Base-by-base conservation (phyloP, 2,113 vertebrate genomes). In the Bubo blakistoni region DNA sequence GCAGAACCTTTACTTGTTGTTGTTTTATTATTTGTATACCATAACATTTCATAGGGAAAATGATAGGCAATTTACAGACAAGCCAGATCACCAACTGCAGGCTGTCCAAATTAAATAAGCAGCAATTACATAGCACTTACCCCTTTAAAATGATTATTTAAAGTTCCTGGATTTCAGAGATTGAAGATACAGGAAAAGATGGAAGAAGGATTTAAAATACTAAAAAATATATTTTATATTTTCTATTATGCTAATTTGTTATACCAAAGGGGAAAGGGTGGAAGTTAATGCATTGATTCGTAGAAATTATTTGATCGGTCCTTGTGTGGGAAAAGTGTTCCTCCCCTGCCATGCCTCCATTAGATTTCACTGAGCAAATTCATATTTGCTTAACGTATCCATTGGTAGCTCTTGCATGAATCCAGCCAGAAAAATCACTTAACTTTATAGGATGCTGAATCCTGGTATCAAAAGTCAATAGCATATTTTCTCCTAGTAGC, bases 401-500 rank as follows among this genome's bases (percentile, higher is more conserved):
- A 88, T 73, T 51, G 52, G 81, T 90, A 86, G 76, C 8, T 91
- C 38, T 94, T 90, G n/a, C 79, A 92, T 80, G 55, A 94, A 81
- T 80, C 52, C 86, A 95, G 86, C 54, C 81, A 96, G 94, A 90
- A 95, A 95, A 97, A 94, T 82, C 95, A 91, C 90, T 95, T 97
- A 91, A 85, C 91, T 95, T 97, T 95, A 92, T 71, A 94, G 83
- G 82, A 95, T 88, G 77, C 79, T 94, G 92, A 96, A 94, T 95
- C 59, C 26, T 29, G 38, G 69, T 97, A 96, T 96, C 94, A 44
- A 93, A 98, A 97, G 93, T 95, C 97, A 97, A 97, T 87, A 76
- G 90, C 15, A 2, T 79, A 91, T 96, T 96, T 96, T 96, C 95
- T 88, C 59, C 86, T 58, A 73, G 85, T 55, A 84, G 70, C 79